A percentile compares a stretch with the other conserved stretches of the same genome.
Conservation (phyloP, 1,140 invertebrate genomes). For the Chionoecetes opilio region DNA sequence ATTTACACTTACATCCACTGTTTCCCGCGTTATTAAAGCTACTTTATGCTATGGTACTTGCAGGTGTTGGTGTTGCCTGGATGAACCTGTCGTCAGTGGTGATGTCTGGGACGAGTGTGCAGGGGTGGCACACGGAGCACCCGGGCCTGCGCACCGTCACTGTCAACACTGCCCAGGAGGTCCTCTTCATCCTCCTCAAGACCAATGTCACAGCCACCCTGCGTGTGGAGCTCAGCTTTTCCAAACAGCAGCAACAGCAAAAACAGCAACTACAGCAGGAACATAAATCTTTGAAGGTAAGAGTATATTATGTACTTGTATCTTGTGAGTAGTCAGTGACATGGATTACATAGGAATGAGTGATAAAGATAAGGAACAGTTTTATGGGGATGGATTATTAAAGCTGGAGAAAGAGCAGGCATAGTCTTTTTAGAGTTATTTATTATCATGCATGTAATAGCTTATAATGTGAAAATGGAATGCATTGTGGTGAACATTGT, state of each 20-base stretch:
- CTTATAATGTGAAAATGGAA: too few species aligned
- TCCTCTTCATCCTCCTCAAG: constrained; percentile 60
- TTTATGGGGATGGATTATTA: too few species aligned
- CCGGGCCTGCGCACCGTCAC: constrained; percentile 40
- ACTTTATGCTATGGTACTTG: background rate
- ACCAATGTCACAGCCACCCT: constrained; percentile 50
- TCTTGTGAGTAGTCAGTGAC: background rate
- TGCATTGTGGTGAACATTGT: too few species aligned
- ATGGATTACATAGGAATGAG: too few species aligned
- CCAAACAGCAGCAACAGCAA: constrained; percentile 9
- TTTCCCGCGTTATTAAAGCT: too few species aligned
- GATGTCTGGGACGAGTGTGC: background rate
- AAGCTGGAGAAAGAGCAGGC: too few species aligned
- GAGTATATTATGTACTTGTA: background rate
- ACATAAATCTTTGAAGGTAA: background rate
- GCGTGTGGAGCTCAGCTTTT: constrained; percentile 36
- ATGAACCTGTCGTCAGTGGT: constrained; percentile 59
- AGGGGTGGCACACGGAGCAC: constrained; percentile 46
- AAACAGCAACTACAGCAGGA: background rate
- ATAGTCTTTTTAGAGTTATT: too few species aligned
- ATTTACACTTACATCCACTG: too few species aligned
- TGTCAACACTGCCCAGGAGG: constrained; percentile 55
- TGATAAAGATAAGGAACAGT: background rate
- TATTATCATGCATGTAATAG: too few species aligned
- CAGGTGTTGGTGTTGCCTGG: constrained; percentile 59